Evolutionary conservation across 2,888 invertebrate genomes (phyloP).

Genomic region (Thalpophila matura): DNA sequence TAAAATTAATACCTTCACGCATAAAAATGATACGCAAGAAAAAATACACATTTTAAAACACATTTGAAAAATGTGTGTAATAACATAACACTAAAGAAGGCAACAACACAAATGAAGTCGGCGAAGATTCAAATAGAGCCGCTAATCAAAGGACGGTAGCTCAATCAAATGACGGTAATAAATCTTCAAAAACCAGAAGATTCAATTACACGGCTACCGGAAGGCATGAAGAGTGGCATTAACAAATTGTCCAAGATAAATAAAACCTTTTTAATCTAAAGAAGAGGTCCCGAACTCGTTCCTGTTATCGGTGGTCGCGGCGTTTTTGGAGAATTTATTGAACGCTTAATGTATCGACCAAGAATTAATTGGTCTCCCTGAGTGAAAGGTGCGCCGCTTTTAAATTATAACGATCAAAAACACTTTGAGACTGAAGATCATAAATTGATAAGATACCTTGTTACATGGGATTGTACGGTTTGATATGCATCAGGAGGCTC

Average conservation of each 20-base stretch:
- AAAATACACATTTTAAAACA: conserved; percentile 8
- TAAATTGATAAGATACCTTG: conserved; percentile 68
- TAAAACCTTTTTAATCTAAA: conserved; percentile 86
- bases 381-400: conserved; percentile 84
- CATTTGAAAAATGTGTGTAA: conserved; percentile 35
- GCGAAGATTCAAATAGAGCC: conserved; percentile 70
- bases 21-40: conserved; percentile 17
- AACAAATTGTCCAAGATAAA: conserved; percentile 90
- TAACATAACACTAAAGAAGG: conserved; percentile 57
- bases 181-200: conserved; percentile 89
- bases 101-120: conserved; percentile 72
- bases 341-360: conserved; percentile 84
- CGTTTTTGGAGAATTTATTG: conserved; percentile 84
- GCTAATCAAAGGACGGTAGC: conserved; percentile 88
- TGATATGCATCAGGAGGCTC: conserved; percentile 47
- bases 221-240: conserved; percentile 86
- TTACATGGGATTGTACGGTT: conserved; percentile 51
- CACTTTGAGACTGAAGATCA: conserved; percentile 77
- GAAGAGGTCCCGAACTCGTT: conserved; percentile 80
- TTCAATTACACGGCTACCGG: conserved; percentile 90
- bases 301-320: conserved; percentile 75
- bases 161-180: conserved; percentile 81
- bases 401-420: conserved; percentile 81
- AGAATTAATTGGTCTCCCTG: conserved; percentile 84
- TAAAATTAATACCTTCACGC: conserved; percentile 7